Evolutionary conservation across 2,797 vertebrate genomes (phyloP).

Genomic region (Megaceryle alcyon): DNA sequence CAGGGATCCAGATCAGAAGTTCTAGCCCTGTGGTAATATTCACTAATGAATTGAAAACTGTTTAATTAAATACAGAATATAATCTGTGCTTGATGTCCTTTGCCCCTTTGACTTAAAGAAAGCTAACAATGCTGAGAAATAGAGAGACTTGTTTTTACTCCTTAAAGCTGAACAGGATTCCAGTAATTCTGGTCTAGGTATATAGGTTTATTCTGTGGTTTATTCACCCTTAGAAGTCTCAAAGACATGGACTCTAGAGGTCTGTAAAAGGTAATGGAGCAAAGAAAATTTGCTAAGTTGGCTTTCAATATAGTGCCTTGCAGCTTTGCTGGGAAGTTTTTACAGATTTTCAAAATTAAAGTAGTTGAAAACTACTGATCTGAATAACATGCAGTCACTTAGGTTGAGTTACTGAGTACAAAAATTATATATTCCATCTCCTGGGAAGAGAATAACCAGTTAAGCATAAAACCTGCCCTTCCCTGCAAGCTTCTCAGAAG

Average conservation of each 20-base stretch:
- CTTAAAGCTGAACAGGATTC: not conserved
- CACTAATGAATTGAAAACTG: not conserved
- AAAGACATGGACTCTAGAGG: not conserved
- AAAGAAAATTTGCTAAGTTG: not conserved
- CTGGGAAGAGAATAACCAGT: not conserved
- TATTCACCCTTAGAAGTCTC: not conserved
- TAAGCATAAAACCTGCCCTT: not conserved
- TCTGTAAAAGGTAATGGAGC: conserved; percentile 4
- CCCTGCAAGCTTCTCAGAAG: not conserved
- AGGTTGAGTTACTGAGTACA: not conserved
- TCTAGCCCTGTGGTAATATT: not conserved
- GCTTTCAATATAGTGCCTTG: not conserved
- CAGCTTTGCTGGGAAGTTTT: not conserved
- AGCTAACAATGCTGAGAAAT: not conserved
- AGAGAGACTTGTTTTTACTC: not conserved
- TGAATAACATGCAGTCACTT: not conserved
- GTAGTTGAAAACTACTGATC: not conserved
- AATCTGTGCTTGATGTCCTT: not conserved
- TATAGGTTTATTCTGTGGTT: not conserved
- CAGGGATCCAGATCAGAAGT: not conserved
- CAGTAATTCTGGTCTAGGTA: not conserved
- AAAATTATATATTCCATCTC: not conserved
- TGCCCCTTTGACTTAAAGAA: not conserved
- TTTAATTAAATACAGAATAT: not conserved
- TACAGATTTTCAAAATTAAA: not conserved